Evolutionary conservation across 2,888 invertebrate genomes (phyloP), one percentile per base, ranked within the genome.

Genomic region (Tenthredo livida): DNA sequence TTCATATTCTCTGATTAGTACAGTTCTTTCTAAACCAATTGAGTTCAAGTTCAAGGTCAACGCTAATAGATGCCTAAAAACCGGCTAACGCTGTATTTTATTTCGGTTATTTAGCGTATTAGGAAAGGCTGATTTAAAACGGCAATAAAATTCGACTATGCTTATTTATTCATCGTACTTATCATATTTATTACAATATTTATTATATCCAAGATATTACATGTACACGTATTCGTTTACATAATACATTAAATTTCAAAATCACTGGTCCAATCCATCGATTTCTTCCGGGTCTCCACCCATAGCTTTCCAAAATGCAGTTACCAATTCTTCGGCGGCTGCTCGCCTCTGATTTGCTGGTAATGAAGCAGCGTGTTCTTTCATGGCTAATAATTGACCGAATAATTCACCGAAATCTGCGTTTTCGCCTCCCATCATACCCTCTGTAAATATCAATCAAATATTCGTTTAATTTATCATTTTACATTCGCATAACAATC

Each of bases 281-380:
- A 96, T 94, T 93, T 97, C 97, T 87, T 96, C 95, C 86, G 95
- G 95, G 91, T 96, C 96, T 25, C 96, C 96, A 25, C 96, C 96
- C 90, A 97, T 96, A 0, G 96, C 96, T 90, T 95, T 95, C 96
- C 96, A 97, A 92, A 97, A 97, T 21, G 96, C 95, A 86, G 96
- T 94, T 0, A 96, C 96, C 91, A 97, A 95, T 93, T 96, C 95
- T 92, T 97, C 97, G 6, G 97, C 97, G 90, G 96, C 96, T 82
- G 94, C 94, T 90, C 95, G 95, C 86, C 96, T 94, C 90, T 96
- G 95, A 86, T 94, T 95, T n/a, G 94, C 93, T 21, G 96, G 95
- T 89, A 97, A 91, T 15, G 94, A 94, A 85, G 95, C 94, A 15
- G 96, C 95, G 91, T 95, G 95, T 87, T 96, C 95, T 93, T 96